Evolutionary conservation across 2,113 vertebrate species (phyloP).

Genomic region (Sterna hirundo): DNA sequence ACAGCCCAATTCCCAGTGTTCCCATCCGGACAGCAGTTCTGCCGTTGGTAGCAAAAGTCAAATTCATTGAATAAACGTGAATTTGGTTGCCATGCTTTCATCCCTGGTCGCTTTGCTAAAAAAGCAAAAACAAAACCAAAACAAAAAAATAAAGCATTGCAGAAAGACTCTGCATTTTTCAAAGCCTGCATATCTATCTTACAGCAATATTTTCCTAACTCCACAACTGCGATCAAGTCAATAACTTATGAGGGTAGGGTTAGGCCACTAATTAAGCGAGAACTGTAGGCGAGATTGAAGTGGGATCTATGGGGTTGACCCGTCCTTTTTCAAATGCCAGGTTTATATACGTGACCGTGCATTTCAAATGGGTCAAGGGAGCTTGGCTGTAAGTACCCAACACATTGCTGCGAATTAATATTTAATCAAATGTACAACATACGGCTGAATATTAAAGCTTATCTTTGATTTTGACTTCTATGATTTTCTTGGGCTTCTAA

Average conservation of each 20-base stretch:
- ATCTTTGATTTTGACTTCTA: slow-evolving; percentile 38
- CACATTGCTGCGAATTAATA: slow-evolving; percentile 58
- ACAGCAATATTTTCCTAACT: background rate
- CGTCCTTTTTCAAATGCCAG: slow-evolving; percentile 32
- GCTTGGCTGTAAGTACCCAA: slow-evolving; percentile 15
- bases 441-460: slow-evolving; percentile 26
- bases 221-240: background rate
- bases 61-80: background rate
- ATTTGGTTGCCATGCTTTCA: background rate
- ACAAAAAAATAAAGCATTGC: background rate
- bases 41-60: background rate
- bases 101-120: background rate
- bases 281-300: background rate
- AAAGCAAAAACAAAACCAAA: background rate
- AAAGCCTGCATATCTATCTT: background rate
- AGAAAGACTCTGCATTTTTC: background rate
- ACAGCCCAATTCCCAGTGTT: background rate
- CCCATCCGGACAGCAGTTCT: background rate
- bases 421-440: slow-evolving; percentile 54
- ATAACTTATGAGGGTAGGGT: background rate
- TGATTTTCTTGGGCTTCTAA: slow-evolving; percentile 16
- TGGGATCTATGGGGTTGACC: background rate
- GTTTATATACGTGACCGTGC: slow-evolving; percentile 19
- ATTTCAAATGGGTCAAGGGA: slow-evolving; percentile 49
- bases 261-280: slow-evolving; percentile 2